Conservation (phyloP, 2,797 vertebrate species). For the Hemitrygon akajei region DNA sequence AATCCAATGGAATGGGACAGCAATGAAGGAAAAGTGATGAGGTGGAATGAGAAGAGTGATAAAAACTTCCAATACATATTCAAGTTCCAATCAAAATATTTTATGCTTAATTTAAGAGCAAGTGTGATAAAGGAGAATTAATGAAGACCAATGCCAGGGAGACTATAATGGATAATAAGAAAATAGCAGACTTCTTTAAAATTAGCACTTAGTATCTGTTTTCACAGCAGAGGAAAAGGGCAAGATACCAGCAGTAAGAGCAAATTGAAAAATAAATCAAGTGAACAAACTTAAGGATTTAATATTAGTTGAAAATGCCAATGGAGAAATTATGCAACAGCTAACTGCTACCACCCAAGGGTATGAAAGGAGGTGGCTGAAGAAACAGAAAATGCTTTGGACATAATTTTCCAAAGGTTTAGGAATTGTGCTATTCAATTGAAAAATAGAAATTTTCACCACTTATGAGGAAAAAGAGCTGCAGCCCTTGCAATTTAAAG, state of each 20-base stretch:
- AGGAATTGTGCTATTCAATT: no score
- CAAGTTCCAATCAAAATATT: background rate
- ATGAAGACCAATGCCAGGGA: background rate
- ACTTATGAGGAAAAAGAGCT: no score
- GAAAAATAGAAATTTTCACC: no score
- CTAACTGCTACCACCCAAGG: background rate
- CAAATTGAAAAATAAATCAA: background rate
- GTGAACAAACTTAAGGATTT: background rate
- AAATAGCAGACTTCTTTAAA: background rate
- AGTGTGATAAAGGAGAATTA: background rate
- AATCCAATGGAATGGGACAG: background rate
- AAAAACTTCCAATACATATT: background rate
- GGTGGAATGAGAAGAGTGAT: background rate
- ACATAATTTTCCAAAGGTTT: no score
- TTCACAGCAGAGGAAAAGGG: background rate
- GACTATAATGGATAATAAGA: background rate
- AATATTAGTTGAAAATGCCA: background rate
- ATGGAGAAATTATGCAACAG: background rate
- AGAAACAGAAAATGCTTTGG: background rate
- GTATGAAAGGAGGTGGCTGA: background rate
- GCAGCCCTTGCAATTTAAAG: no score
- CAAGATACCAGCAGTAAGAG: background rate
- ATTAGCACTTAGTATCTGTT: background rate
- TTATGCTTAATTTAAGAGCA: background rate
- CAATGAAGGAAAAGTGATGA: background rate